Base-by-base conservation (phyloP, 2,797 vertebrate species). In the Columba guinea region DNA sequence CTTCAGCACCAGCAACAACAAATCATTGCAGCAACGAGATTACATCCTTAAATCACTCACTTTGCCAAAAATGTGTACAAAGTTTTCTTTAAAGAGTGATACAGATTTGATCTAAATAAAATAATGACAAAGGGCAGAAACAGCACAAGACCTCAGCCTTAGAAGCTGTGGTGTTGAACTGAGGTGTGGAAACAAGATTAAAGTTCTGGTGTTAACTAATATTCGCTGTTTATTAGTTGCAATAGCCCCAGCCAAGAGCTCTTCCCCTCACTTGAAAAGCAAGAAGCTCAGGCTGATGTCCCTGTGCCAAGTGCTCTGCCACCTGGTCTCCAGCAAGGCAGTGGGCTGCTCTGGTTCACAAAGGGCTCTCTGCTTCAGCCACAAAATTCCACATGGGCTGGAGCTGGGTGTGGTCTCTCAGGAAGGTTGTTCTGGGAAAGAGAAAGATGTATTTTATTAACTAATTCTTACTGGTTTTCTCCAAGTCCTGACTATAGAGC, bases 371-470 rank as follows among this genome's bases (percentile, higher is more conserved):
- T 68, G 35, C 59, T 84, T 64, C 59, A 63, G 44, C 13, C 18
- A 49, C 1, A 3, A 65, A 68, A 71, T 58, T 41, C 20, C 10
- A 49, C 1, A 0, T 0, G 4, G n/a, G 17, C 16, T 2, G 2
- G 51, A 60, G 7, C 27, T 71, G 34, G 1, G 0, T 60, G 41
- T 52, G 20, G 13, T 27, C 37, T 76, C 11, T 68, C 48, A 62
- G 22, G 24, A 84, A 78, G 2, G 35, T 18, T 18, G 18, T 24
- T 53, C 51, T 35, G 20, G 26, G 76, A 94, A 82, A 79, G 9
- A 64, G 84, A 67, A 87, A n/a, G 3, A 44, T 20, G 5, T 4
- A 22, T 49, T 73, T 90, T 44, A 35, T 8, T 58, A 18, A 49
- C 22, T 62, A 74, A 76, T 69, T 58, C 46, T 55, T 27, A 39